A percentile compares a stretch with the other conserved stretches of the same genome.
Evolutionary conservation across 2,888 invertebrate genomes (phyloP).

Genomic region (Euplexia lucipara): DNA sequence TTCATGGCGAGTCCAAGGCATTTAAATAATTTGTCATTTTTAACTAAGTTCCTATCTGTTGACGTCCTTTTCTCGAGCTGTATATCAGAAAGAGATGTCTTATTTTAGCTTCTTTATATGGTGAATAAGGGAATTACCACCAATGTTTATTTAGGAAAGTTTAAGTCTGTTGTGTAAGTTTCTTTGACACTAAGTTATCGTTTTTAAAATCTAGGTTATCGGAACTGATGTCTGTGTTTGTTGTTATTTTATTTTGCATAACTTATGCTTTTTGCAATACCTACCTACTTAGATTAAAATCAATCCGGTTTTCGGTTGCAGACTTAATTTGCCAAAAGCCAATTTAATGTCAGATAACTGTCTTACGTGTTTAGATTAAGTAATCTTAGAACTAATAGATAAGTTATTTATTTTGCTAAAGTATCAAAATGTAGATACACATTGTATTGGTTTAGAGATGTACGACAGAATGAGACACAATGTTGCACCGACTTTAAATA

Average conservation of each 20-base stretch:
- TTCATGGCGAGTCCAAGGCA: too few species aligned
- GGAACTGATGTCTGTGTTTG: constrained; percentile 45
- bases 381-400: neutral
- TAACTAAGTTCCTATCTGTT: too few species aligned
- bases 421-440: too few species aligned
- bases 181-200: constrained; percentile 28
- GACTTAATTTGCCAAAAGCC: constrained; percentile 23
- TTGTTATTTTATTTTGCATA: constrained; percentile 37
- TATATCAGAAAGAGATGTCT: too few species aligned
- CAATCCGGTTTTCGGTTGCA: constrained; percentile 39
- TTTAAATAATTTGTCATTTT: too few species aligned
- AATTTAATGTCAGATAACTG: constrained; percentile 17
- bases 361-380: constrained; percentile 20
- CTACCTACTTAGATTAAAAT: constrained; percentile 14
- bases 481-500: too few species aligned
- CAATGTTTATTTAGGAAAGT: neutral
- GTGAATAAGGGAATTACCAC: too few species aligned
- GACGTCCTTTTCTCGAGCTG: too few species aligned
- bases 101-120: too few species aligned
- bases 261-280: constrained; percentile 25
- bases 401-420: too few species aligned
- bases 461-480: too few species aligned
- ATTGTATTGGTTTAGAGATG: too few species aligned
- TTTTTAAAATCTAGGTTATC: constrained; percentile 52
- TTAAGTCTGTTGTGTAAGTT: constrained; percentile 26